Percentiles rank a stretch among this genome's conserved stretches.
phyloP scores from a whole-genome alignment of 2,113 vertebrate species.

The Arvicanthis niloticus region DNA sequence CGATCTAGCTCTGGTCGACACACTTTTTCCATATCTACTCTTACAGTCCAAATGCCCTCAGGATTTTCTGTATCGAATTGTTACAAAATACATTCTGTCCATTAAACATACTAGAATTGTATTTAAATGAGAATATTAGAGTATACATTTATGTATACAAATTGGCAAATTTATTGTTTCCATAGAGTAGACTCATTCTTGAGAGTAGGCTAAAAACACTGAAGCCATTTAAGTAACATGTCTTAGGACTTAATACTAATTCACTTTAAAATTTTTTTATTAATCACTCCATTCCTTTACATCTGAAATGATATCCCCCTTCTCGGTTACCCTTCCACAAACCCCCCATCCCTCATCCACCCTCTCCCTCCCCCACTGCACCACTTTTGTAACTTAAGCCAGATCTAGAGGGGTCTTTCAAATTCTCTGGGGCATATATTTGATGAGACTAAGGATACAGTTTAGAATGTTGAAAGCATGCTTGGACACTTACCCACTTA shows the following conservation, averaged over 20 bases:
- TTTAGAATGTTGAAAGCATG: neutral
- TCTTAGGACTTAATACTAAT: neutral
- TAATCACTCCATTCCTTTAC: too few species aligned
- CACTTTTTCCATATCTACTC: neutral
- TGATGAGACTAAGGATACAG: neutral
- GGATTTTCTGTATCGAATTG: neutral
- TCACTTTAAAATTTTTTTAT: neutral
- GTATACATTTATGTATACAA: neutral
- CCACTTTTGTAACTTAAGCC: neutral
- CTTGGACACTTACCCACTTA: neutral
- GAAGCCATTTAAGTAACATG: neutral
- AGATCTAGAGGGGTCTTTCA: neutral
- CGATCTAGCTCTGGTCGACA: neutral
- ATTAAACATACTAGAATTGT: constrained; percentile 2
- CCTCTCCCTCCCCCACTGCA: too few species aligned
- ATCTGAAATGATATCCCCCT: too few species aligned
- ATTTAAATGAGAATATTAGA: neutral
- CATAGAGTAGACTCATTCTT: neutral
- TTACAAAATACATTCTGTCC: constrained; percentile 2
- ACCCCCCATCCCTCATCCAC: too few species aligned
- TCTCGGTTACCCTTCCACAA: too few species aligned
- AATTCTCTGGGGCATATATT: constrained; percentile 3
- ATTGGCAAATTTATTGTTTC: constrained; percentile 12
- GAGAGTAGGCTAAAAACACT: neutral
- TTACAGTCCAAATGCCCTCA: neutral